These are phyloP conservation scores for Crematogaster levior DNA, from an alignment of 2,888 invertebrate genomes.

Conservation along the genomic window DNA sequence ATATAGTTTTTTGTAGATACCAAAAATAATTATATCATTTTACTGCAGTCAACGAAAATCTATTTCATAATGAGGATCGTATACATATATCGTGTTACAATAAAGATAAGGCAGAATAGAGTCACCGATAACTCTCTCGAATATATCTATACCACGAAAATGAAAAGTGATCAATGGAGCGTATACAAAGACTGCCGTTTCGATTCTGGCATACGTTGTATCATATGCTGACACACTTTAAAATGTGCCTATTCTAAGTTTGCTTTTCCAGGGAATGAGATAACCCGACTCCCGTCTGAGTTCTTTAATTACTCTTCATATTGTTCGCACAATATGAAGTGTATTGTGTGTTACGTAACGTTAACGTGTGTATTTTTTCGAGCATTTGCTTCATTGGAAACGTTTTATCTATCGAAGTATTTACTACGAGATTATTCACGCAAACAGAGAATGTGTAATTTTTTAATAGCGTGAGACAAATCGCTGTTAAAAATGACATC, in stretches of 20 bases:
- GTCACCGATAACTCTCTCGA: neutral
- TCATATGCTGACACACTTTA: conserved; percentile 15
- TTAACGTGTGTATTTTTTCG: neutral
- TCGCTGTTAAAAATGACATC: too few species aligned
- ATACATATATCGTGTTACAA: neutral
- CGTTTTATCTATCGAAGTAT: conserved; percentile 26
- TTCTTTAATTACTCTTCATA: conserved; percentile 25
- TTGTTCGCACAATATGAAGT: neutral
- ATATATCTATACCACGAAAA: conserved; percentile 27
- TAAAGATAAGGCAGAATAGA: neutral
- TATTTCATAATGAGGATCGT: neutral
- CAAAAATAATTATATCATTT: conserved; percentile 7
- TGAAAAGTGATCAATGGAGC: neutral
- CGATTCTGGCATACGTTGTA: neutral
- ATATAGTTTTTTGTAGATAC: neutral
- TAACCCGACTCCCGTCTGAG: conserved; percentile 35
- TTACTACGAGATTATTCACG: conserved; percentile 15
- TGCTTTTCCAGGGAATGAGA: conserved; percentile 12
- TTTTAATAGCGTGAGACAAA: neutral
- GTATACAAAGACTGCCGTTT: neutral
- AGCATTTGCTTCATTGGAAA: conserved; percentile 17
- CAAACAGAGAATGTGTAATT: neutral
- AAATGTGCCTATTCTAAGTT: neutral
- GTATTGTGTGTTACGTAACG: conserved; percentile 10
- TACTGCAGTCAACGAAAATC: neutral